A percentile compares a stretch with the other conserved stretches of the same genome.
phyloP scores from a whole-genome alignment of 53 echinoderm and acorn worm genomes.

The Echinarachnius parma region DNA sequence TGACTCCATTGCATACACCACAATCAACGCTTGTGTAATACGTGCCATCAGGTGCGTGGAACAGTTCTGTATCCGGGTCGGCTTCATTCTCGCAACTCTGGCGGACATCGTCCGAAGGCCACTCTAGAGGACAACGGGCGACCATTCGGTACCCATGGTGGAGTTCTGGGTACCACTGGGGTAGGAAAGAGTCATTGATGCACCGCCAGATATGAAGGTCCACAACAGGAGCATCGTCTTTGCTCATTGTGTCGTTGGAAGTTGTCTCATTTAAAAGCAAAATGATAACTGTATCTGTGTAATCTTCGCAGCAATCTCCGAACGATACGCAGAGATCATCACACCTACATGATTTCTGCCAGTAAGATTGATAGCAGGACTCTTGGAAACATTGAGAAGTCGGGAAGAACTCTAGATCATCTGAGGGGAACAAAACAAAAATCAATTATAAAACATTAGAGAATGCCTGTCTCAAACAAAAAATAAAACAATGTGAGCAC shows the following conservation, averaged over 20 bases:
- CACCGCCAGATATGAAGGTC: conserved; percentile 18
- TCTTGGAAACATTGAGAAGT: too few species aligned
- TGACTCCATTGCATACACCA: conserved; percentile 18
- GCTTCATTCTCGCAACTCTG: conserved; percentile 1
- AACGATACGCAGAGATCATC: neutral
- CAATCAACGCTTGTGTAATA: conserved; percentile 13
- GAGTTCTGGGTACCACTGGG: conserved; percentile 5
- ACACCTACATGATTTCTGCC: conserved; percentile 18
- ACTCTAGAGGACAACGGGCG: conserved; percentile 3
- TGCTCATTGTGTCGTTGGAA: too few species aligned
- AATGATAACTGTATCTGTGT: too few species aligned
- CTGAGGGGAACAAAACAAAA: too few species aligned
- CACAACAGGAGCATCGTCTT: neutral
- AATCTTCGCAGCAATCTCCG: conserved; percentile 18
- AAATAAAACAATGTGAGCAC: too few species aligned
- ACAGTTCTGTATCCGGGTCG: neutral
- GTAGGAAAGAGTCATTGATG: conserved; percentile 17
- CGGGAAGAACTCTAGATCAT: too few species aligned
- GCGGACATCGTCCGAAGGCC: conserved; percentile 15
- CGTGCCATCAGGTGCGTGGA: neutral
- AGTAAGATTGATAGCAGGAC: too few species aligned
- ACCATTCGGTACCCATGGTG: conserved; percentile 23
- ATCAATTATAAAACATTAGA: too few species aligned
- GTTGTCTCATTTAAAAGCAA: too few species aligned
- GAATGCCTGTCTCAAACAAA: too few species aligned